Base-by-base conservation (phyloP, 2,888 invertebrate species). In the Hipparchia sbordonii region DNA sequence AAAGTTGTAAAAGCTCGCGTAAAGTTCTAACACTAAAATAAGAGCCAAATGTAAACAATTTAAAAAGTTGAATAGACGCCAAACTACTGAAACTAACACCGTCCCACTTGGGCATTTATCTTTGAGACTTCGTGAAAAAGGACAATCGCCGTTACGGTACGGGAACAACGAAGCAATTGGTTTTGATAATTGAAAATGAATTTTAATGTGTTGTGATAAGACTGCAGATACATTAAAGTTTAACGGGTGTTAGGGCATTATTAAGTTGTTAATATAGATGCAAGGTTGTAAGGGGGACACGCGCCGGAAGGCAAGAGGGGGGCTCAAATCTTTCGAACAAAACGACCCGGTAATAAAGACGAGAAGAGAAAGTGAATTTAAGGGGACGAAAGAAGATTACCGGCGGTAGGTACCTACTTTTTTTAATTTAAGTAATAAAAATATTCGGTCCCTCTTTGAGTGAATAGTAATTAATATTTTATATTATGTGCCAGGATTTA, bases 341-440 rank as follows among this genome's bases (percentile, higher is more conserved):
- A 90, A 93, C 92, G 93, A 85, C 90, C 87, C 87, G 83, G 92
- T 95, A 95, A 95, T 95, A 95, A 95, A 95, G 95, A 94, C 90
- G 89, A 91, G 93, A 90, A 90, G 92, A 94, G 94, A 94, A 95
- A 95, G 95, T 95, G 95, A 95, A 95, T 94, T 94, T 94, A 95
- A 95, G 92, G 91, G 92, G 89, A 91, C 89, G 89, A 92, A 92
- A 93, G 92, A 84, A 92, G 92, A 92, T 93, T 93, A 93, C 85
- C 9, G 69, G 87, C 83, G 83, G 84, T 87, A 86, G 45, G 12
- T 89, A 90, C 59, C 33, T 89, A 89, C 89, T 87, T 92, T 90
- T 23, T 91, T 93, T 92, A 93, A 93, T 93, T 93, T 92, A 84
- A 86, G 90, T 89, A 89, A 91, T 90, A 91, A 89, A 87, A 87